Evolutionary conservation across 2,797 vertebrate genomes (phyloP), one percentile per base, ranked within the genome.

Genomic region (Apodemus agrarius): DNA sequence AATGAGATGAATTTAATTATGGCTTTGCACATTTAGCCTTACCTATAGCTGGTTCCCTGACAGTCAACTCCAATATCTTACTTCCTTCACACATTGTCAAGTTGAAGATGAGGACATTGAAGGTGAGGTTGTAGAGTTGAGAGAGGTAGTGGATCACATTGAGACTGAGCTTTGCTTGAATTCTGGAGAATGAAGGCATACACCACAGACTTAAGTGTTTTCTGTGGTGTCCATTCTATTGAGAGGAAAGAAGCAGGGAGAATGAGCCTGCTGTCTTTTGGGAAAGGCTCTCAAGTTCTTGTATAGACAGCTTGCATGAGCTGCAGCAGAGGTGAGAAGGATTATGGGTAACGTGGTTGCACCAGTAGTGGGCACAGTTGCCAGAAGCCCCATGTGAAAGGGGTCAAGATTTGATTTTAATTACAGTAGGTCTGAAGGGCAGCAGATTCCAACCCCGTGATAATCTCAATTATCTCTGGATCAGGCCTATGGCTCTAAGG

Each of bases 331-430:
- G 67, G 3, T 94, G 80, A 85, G 6, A 65, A 63, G 57, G 67
- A 85, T 75, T 90, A 43, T 17, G 49, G 26, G 7, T 49, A 78
- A 17, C 21, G 17, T 9, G 16, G 79, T 26, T 29, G 6, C 10
- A 1, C 2, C 3, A 3, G 57, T 90, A 31, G 12, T 46, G 54
- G 52, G 10, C 26, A 54, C 11, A 19, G 12, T 72, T 54, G 24
- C 6, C 12, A 81, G 57, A 67, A 93, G 6, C 57, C 49, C 49
- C 12, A 1, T n/a, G 2, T 29, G 26, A 85, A 82, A 93, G n/a
- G 24, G 10, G 16, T 81, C 81, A 84, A 79, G 63, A 49, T 92
- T 95, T 65, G 57, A 61, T 85, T 95, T 76, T 81, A 83, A 92
- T 46, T 88, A 26, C 16, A 74, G 16, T 75, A 63, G 11, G 22